A percentile compares a stretch with the other conserved stretches of the same genome.
Evolutionary conservation across 2,797 vertebrate genomes (phyloP).

Genomic region (Furcifer pardalis): DNA sequence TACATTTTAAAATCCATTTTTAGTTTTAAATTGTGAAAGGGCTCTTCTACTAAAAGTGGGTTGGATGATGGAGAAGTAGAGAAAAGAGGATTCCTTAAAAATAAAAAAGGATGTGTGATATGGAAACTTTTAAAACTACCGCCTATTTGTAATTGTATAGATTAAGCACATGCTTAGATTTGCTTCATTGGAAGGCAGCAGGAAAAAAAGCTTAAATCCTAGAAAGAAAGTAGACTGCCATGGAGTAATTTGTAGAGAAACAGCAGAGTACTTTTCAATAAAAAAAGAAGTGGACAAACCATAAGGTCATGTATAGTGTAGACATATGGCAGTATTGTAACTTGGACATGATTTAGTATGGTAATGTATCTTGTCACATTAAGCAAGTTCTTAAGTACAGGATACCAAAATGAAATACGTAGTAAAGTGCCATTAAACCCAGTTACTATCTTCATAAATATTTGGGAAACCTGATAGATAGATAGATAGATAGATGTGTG

Average conservation of each 20-base stretch:
- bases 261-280: background rate
- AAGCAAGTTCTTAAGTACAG: background rate
- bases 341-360: background rate
- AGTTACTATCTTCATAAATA: constrained; percentile 1
- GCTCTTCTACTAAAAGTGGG: too few relatives aligned
- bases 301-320: background rate
- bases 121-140: too few relatives aligned
- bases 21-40: too few relatives aligned
- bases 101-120: too few relatives aligned
- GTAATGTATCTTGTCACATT: background rate
- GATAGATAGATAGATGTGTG: too few relatives aligned
- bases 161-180: background rate
- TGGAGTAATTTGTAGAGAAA: background rate
- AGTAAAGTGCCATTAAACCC: constrained; percentile 1
- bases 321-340: background rate
- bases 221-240: background rate
- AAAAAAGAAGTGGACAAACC: background rate
- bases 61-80: too few relatives aligned
- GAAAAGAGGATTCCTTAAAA: too few relatives aligned
- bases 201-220: background rate
- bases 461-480: background rate
- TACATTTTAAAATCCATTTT: too few relatives aligned
- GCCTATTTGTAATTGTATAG: background rate
- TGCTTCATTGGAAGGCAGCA: background rate
- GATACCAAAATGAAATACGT: background rate